phyloP scores from a whole-genome alignment of 2,888 invertebrate genomes.

The Nebria salina region DNA sequence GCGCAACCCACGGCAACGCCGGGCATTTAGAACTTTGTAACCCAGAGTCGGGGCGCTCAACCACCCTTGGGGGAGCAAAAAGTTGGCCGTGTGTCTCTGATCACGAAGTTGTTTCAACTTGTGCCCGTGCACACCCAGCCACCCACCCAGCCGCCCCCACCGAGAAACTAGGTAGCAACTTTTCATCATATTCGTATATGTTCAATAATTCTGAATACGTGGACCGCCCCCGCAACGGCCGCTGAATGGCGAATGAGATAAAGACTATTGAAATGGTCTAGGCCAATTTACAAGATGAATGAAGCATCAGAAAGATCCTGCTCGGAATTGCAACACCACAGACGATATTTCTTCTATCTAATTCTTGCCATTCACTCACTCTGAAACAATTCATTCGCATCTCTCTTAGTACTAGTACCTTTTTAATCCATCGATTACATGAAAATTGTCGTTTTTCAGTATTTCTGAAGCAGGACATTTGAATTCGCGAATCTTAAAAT shows the following conservation, averaged over 20 bases:
- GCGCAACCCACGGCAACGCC: slow-evolving; percentile 18
- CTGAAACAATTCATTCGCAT: too few relatives aligned
- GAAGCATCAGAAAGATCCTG: too few relatives aligned
- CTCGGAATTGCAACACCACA: too few relatives aligned
- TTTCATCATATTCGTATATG: slow-evolving; percentile 44
- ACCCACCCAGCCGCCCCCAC: neutral
- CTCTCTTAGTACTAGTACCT: too few relatives aligned
- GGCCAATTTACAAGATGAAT: too few relatives aligned
- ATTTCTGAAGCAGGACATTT: too few relatives aligned
- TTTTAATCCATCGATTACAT: too few relatives aligned
- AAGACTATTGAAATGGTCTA: slow-evolving; percentile 12
- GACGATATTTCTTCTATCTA: too few relatives aligned
- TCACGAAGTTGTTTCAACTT: slow-evolving; percentile 11
- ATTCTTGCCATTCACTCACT: too few relatives aligned
- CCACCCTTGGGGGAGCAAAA: slow-evolving; percentile 7
- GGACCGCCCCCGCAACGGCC: slow-evolving; percentile 27
- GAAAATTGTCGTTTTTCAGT: too few relatives aligned
- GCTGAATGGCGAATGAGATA: slow-evolving; percentile 40
- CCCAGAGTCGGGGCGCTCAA: neutral
- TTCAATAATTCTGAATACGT: slow-evolving; percentile 46
- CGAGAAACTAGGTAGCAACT: slow-evolving; percentile 44
- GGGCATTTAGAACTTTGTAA: slow-evolving; percentile 5
- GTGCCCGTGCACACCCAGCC: neutral
- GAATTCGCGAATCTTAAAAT: too few relatives aligned
- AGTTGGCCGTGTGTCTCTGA: slow-evolving; percentile 15